phyloP scores from a whole-genome alignment of 2,888 invertebrate genomes.

The Spisula subtruncata region DNA sequence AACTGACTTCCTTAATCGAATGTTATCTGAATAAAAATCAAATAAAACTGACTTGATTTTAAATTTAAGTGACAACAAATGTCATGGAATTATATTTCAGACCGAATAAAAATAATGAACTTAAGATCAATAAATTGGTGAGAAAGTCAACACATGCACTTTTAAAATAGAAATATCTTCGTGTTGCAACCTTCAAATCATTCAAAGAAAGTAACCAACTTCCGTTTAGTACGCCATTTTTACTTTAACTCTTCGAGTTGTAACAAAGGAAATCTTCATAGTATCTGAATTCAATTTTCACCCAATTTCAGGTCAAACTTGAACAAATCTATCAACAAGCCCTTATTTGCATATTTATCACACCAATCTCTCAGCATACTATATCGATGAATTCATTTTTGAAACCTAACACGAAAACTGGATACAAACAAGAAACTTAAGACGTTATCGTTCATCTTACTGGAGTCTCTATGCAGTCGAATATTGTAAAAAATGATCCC shows the following conservation, averaged over 20 bases:
- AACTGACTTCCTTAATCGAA: conserved; percentile 2
- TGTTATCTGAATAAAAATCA: conserved; percentile 26
- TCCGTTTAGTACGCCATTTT: neutral
- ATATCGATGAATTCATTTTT: conserved; percentile 50
- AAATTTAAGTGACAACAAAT: conserved; percentile 9
- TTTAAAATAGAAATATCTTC: neutral
- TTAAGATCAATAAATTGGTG: neutral
- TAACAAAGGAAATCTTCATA: neutral
- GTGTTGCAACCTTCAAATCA: neutral
- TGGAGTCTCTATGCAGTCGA: neutral
- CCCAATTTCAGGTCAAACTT: conserved; percentile 31
- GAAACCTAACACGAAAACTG: conserved; percentile 44
- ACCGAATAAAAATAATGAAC: neutral
- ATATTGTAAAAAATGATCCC: conserved; percentile 13
- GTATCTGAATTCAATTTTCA: conserved; percentile 15
- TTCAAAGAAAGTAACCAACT: neutral
- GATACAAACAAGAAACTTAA: conserved; percentile 46
- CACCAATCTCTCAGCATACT: conserved; percentile 38
- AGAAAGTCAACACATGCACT: neutral
- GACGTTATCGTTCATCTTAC: conserved; percentile 29
- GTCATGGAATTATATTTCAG: conserved; percentile 15
- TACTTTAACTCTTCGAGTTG: neutral
- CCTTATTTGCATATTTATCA: conserved; percentile 52
- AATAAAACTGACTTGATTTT: conserved; percentile 22
- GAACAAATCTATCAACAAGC: conserved; percentile 41